A percentile compares a stretch with the other conserved stretches of the same genome.
Evolutionary conservation across 1,140 invertebrate genomes (phyloP).

Genomic region (Sycophila sp.): DNA sequence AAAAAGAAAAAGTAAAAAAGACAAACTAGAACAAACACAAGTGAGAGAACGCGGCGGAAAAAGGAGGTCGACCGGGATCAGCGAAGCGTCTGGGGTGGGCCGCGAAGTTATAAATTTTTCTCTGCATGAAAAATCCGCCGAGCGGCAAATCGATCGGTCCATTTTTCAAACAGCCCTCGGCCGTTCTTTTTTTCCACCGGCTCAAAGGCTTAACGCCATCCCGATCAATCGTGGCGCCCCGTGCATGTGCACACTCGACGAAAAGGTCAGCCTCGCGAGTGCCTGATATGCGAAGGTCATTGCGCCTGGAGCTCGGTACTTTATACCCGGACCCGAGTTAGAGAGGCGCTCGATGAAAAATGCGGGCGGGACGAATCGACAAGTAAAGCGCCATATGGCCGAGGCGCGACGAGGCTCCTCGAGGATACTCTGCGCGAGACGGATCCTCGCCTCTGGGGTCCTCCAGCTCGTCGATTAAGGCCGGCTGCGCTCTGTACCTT

Average conservation of each 20-base stretch:
- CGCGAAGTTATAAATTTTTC: not conserved
- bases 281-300: no score
- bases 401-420: not conserved
- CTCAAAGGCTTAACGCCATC: not conserved
- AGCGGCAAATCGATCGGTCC: not conserved
- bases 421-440: not conserved
- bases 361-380: no score
- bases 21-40: not conserved
- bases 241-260: no score
- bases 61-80: no score
- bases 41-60: not conserved
- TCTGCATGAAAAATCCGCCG: not conserved
- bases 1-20: not conserved
- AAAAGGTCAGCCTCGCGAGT: no score
- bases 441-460: not conserved
- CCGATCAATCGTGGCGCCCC: not conserved
- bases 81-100: no score
- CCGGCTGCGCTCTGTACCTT: not conserved
- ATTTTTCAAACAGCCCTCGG: not conserved
- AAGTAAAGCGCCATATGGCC: not conserved
- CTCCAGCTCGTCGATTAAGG: no score
- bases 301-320: not conserved
- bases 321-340: no score
- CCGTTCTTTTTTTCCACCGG: not conserved
- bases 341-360: no score